phyloP scores from a whole-genome alignment of 1,140 invertebrate species.

The Cotesia typhae region DNA sequence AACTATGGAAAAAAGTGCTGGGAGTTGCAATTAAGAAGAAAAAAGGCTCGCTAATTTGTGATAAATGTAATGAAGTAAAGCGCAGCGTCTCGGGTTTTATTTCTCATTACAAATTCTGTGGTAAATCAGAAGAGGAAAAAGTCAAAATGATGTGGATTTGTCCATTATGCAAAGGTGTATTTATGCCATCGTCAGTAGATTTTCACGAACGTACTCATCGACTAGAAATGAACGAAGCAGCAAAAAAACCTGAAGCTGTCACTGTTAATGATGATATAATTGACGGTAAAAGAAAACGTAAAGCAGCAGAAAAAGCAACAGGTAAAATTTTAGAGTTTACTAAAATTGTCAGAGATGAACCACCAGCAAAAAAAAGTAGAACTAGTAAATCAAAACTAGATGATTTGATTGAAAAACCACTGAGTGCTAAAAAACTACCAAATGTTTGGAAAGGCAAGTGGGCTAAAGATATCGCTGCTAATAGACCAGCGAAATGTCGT shows the following conservation, averaged over 20 bases:
- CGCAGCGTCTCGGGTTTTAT: constrained; percentile 71
- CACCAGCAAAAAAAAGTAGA: constrained; percentile 29
- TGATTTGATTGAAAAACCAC: constrained; percentile 47
- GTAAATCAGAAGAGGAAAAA: constrained; percentile 69
- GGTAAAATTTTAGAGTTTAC: constrained; percentile 56
- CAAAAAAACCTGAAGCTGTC: not conserved
- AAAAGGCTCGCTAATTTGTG: constrained; percentile 66
- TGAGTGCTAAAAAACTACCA: constrained; percentile 46
- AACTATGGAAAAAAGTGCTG: constrained; percentile 52
- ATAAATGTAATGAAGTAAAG: constrained; percentile 66
- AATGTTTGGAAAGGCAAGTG: constrained; percentile 49
- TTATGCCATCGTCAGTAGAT: constrained; percentile 70
- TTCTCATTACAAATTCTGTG: constrained; percentile 72
- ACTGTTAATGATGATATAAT: not conserved
- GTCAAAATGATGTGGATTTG: constrained; percentile 65
- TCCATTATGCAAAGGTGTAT: constrained; percentile 66
- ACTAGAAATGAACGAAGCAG: constrained; percentile 38
- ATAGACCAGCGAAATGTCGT: constrained; percentile 46
- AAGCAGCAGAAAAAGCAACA: constrained; percentile 66
- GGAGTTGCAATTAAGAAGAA: constrained; percentile 49
- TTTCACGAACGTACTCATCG: constrained; percentile 64
- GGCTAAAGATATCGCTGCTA: constrained; percentile 46
- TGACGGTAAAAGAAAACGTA: constrained; percentile 56
- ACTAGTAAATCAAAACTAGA: not conserved
- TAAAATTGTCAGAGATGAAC: constrained; percentile 43